Percentiles rank a stretch among this genome's conserved stretches.
Evolutionary conservation across 1,140 invertebrate species (phyloP).

Genomic region (Orchestia grillus): DNA sequence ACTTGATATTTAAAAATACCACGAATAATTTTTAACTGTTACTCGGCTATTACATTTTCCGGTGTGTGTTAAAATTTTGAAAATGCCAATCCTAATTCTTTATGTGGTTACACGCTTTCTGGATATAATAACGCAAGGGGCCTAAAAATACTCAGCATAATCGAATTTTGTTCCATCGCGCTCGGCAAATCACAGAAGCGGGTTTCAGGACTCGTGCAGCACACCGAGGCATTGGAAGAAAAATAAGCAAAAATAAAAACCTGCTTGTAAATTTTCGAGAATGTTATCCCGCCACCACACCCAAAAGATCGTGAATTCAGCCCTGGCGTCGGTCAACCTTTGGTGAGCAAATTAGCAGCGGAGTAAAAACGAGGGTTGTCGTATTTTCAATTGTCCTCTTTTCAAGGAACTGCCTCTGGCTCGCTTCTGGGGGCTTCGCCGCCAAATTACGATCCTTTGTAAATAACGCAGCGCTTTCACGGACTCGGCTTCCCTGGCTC

Average conservation of each 20-base stretch:
- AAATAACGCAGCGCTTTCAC: not conserved
- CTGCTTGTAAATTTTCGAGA: not conserved
- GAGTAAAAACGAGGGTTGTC: not conserved
- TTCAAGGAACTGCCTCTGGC: not conserved
- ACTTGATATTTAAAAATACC: too few species aligned
- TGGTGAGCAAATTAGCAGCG: not conserved
- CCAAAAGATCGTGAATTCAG: not conserved
- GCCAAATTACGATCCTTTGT: not conserved
- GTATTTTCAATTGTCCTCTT: not conserved
- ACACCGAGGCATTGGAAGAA: too few species aligned
- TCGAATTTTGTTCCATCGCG: not conserved
- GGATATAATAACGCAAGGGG: too few species aligned
- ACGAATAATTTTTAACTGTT: too few species aligned
- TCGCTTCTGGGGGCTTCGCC: not conserved
- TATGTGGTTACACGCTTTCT: too few species aligned
- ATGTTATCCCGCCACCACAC: not conserved
- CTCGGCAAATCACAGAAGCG: not conserved
- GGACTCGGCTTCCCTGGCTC: not conserved
- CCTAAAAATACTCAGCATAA: not conserved
- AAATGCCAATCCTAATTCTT: too few species aligned
- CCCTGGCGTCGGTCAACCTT: not conserved
- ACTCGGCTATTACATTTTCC: too few species aligned
- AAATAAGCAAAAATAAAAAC: not conserved
- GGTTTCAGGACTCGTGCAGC: not conserved
- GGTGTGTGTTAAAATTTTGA: too few species aligned